These are phyloP conservation scores for Tamias sibiricus DNA, from an alignment of 2,113 vertebrate genomes.

Conservation along the genomic window DNA sequence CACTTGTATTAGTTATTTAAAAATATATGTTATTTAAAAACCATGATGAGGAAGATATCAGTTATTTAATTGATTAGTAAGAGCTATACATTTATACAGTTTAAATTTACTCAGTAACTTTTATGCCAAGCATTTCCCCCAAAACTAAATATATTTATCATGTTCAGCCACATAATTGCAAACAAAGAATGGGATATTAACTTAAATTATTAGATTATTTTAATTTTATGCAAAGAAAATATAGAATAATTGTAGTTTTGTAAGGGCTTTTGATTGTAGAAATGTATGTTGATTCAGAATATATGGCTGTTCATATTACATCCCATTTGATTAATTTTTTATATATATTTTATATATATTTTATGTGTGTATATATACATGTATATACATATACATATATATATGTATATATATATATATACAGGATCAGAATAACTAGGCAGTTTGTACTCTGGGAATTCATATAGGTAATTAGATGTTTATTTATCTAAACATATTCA, in stretches of 20 bases:
- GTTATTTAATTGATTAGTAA: slow-evolving; percentile 40
- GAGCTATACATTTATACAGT: neutral
- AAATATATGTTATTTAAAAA: neutral
- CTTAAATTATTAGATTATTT: slow-evolving; percentile 56
- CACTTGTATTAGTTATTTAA: slow-evolving; percentile 8
- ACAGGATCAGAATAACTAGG: neutral
- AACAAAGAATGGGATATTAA: slow-evolving; percentile 18
- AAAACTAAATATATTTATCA: slow-evolving; percentile 19
- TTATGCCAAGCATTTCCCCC: slow-evolving; percentile 18
- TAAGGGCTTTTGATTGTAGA: slow-evolving; percentile 45
- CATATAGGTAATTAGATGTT: neutral
- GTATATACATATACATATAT: no score
- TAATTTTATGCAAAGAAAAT: slow-evolving; percentile 63
- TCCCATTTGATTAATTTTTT: slow-evolving; percentile 30
- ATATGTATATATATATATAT: no score
- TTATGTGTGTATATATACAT: no score
- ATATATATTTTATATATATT: no score
- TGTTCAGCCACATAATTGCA: slow-evolving; percentile 31
- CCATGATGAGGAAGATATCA: neutral
- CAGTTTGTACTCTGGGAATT: neutral
- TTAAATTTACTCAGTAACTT: slow-evolving; percentile 1
- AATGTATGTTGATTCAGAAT: slow-evolving; percentile 15
- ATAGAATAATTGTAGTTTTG: slow-evolving; percentile 20
- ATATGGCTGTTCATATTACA: neutral
- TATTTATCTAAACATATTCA: slow-evolving; percentile 7